These are phyloP conservation scores for Conopomorpha cramerella DNA, from an alignment of 1,140 invertebrate species.

Conservation along the genomic window DNA sequence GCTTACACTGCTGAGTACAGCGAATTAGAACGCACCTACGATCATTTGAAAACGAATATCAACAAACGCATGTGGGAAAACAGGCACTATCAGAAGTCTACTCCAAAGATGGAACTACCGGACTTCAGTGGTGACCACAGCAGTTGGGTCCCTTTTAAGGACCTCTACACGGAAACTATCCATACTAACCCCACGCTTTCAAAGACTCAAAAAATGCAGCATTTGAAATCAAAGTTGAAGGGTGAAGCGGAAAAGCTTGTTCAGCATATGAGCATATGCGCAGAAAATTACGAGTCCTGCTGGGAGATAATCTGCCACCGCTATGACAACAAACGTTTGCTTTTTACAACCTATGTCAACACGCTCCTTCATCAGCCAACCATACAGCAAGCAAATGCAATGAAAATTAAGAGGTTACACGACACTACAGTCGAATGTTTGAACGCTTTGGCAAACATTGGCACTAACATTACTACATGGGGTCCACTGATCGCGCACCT, in stretches of 20 bases:
- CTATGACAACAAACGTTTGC: constrained; percentile 9
- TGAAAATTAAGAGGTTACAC: constrained; percentile 7
- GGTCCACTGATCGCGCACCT: constrained; percentile 9
- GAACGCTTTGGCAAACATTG: constrained; percentile 11
- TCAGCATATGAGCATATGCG: constrained; percentile 7
- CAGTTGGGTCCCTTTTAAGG: too few relatives aligned
- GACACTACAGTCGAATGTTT: constrained; percentile 7
- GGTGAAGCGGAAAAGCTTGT: constrained; percentile 9
- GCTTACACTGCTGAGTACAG: too few relatives aligned
- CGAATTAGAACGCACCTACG: too few relatives aligned
- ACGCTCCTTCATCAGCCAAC: constrained; percentile 7
- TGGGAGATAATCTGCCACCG: constrained; percentile 9
- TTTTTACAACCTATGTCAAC: constrained; percentile 9
- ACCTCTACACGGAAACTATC: too few relatives aligned
- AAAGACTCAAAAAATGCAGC: too few relatives aligned
- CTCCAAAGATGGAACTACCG: too few relatives aligned
- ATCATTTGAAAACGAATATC: too few relatives aligned
- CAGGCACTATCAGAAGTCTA: too few relatives aligned
- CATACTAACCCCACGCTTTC: too few relatives aligned
- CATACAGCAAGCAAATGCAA: constrained; percentile 5
- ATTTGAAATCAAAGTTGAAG: constrained; percentile 8
- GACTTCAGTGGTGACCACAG: too few relatives aligned
- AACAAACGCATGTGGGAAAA: too few relatives aligned
- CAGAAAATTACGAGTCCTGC: constrained; percentile 7
- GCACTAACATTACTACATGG: constrained; percentile 7